A percentile compares a stretch with the other conserved stretches of the same genome.
Conservation (phyloP, 2,888 invertebrate species). For the Drosophila ochracea region DNA sequence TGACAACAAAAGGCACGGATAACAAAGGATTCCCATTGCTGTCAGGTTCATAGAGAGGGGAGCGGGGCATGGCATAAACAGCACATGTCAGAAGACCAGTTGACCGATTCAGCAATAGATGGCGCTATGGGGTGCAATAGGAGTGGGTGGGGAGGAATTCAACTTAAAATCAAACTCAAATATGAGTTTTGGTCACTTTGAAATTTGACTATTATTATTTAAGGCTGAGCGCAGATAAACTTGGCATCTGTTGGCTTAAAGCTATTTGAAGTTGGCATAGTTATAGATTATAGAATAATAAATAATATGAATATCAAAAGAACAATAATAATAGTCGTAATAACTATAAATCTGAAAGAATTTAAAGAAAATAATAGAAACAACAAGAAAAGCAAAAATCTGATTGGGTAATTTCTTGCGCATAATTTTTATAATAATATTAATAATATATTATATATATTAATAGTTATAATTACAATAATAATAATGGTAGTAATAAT, state of each 20-base stretch:
- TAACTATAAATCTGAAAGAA: too few relatives aligned
- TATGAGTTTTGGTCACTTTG: conserved; percentile 78
- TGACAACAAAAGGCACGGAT: conserved; percentile 78
- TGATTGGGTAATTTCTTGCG: background rate
- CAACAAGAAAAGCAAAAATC: background rate
- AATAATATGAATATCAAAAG: background rate
- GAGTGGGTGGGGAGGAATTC: background rate
- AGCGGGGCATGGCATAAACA: conserved; percentile 9
- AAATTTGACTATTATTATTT: conserved; percentile 80
- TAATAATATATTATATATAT: background rate
- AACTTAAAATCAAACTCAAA: conserved; percentile 60
- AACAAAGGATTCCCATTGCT: conserved; percentile 65
- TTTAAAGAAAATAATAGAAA: background rate
- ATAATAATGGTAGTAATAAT: too few relatives aligned
- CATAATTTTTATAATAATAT: background rate
- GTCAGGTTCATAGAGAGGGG: background rate
- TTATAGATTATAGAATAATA: conserved; percentile 7
- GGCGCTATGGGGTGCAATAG: background rate
- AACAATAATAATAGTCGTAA: background rate
- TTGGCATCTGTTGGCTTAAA: conserved; percentile 48
- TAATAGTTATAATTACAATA: background rate
- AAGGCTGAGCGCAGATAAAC: conserved; percentile 66
- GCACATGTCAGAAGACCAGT: conserved; percentile 55
- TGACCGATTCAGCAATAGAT: conserved; percentile 39
- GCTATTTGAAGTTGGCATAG: conserved; percentile 48